These are phyloP conservation scores for Solea senegalensis DNA, from an alignment of 2,113 vertebrate genomes.

Conservation along the genomic window DNA sequence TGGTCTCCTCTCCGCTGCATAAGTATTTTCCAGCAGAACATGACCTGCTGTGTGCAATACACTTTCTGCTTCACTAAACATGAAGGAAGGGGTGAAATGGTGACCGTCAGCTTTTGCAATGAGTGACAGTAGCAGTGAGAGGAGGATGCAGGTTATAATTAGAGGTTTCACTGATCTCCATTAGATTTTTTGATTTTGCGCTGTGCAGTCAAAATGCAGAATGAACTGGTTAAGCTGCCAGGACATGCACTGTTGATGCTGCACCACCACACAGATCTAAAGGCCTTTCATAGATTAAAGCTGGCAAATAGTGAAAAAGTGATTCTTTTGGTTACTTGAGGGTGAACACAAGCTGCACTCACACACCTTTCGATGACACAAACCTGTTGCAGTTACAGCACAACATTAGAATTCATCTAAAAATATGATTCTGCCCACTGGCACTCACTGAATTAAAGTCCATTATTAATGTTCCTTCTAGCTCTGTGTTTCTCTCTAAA, in stretches of 20 bases:
- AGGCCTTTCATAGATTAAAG: background rate
- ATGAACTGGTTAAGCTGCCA: background rate
- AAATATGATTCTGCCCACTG: background rate
- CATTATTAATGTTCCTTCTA: background rate
- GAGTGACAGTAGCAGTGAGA: conserved; percentile 16
- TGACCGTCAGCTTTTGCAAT: conserved; percentile 28
- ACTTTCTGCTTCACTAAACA: conserved; percentile 48
- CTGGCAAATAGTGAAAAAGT: too few species aligned
- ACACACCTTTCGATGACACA: background rate
- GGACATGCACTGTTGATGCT: conserved; percentile 1
- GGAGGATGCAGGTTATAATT: conserved; percentile 9
- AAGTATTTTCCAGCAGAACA: conserved; percentile 48
- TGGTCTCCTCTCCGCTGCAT: conserved; percentile 29
- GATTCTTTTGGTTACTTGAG: background rate
- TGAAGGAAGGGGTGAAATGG: conserved; percentile 36
- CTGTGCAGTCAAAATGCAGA: background rate
- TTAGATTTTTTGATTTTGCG: conserved; percentile 1
- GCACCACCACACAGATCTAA: background rate
- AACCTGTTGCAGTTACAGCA: background rate
- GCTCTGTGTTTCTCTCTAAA: too few species aligned
- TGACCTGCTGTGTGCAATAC: conserved; percentile 28
- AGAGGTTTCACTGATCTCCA: conserved; percentile 3
- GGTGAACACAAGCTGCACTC: background rate
- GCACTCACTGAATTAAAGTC: background rate
- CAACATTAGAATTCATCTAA: background rate